Evolutionary conservation across 2,113 vertebrate species (phyloP), one percentile per base, ranked within the genome.

Genomic region (Ginglymostoma cirratum): DNA sequence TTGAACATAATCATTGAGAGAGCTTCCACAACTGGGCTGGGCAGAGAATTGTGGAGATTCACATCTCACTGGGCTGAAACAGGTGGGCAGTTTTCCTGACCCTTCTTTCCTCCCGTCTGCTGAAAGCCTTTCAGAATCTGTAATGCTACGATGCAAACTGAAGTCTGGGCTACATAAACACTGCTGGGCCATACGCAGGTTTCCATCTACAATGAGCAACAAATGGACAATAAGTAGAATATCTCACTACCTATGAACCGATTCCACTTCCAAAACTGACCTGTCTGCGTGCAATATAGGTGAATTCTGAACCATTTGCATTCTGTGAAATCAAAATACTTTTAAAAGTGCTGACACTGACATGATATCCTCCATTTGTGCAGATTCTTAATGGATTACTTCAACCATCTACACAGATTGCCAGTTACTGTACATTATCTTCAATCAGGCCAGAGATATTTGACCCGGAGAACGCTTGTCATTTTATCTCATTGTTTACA

Each of bases 401-500:
- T 66, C 17, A 83, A 42, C 38, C 80, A 45, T 6, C 80, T 21
- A 83, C 38, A 65, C 89, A 42, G 61, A 93, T 93, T 93, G 89
- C 61, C 89, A 34, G 65, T 93, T 93, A 93, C 61, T 38, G 61
- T 38, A 66, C 61, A 93, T 66, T 93, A 93, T 93, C 89, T 93
- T 23, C 89, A 93, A 10, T 38, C 89, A 93, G 89, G 61, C 61
- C 87, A 61, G 52, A 90, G 87, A 61, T 90, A 90, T 90, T 90
- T 90, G 87, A 90, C 87, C 89, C 15, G 8, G 61, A 93, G 61
- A 93, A 93, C 89, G n/a, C 89, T 21, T 66, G 89, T 93, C 87
- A 66, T 66, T 93, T 93, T 93, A 93, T 93, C 89, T 66, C 2
- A n/a, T 66, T 93, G 89, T 93, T 93, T 93, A 93, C 89, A 93